A percentile compares a stretch with the other conserved stretches of the same genome.
These are phyloP conservation scores for Meloe dianella DNA, from an alignment of 2,888 invertebrate species.

Conservation along the genomic window DNA sequence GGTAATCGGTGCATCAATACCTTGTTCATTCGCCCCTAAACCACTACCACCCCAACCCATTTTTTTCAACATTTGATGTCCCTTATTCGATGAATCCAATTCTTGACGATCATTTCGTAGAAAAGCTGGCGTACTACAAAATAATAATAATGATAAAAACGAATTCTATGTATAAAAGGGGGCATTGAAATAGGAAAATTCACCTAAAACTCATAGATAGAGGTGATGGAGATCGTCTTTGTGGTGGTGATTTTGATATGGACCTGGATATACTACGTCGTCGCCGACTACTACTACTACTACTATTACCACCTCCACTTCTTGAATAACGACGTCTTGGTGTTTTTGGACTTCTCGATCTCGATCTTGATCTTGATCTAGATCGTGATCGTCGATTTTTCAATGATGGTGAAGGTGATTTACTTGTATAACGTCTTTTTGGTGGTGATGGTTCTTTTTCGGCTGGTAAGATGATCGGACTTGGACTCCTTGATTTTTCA, in stretches of 20 bases:
- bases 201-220: conserved; percentile 55
- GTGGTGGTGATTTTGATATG: conserved; percentile 52
- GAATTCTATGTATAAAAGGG: background rate
- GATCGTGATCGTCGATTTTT: conserved; percentile 50
- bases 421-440: conserved; percentile 76
- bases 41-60: conserved; percentile 99
- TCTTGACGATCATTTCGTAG: conserved; percentile 60
- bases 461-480: conserved; percentile 74
- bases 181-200: background rate
- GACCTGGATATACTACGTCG: conserved; percentile 53
- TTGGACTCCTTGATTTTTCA: conserved; percentile 77
- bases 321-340: conserved; percentile 55
- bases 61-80: conserved; percentile 94
- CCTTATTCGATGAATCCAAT: conserved; percentile 90
- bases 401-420: conserved; percentile 60
- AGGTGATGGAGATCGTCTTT: conserved; percentile 55
- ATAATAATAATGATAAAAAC: conserved; percentile 11
- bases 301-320: conserved; percentile 52
- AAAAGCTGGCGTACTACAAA: conserved; percentile 41
- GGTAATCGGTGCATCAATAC: conserved; percentile 92
- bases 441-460: conserved; percentile 77
- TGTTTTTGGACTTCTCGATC: conserved; percentile 60
- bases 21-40: conserved; percentile 92
- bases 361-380: conserved; percentile 61
- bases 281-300: conserved; percentile 21